phyloP scores from a whole-genome alignment of 2,113 vertebrate species.

The zebrafish (Danio rerio) region DNA sequence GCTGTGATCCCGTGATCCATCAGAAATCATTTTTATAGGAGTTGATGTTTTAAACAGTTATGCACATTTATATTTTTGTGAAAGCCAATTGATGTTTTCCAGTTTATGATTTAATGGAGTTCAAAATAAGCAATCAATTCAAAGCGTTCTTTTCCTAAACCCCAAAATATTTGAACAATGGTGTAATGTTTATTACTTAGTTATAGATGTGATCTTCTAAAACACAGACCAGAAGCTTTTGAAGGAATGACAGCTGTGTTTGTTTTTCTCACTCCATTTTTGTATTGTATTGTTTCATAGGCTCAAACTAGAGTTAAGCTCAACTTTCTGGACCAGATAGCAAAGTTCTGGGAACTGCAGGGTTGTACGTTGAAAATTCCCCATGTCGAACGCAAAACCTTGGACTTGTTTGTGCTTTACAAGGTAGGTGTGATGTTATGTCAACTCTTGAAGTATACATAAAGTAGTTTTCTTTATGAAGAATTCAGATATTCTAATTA shows the following conservation, averaged over 20 bases:
- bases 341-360: constrained; percentile 98
- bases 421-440: constrained; percentile 74
- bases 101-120: not conserved
- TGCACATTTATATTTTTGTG: no score
- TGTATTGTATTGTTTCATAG: constrained; percentile 68
- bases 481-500: no score
- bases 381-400: constrained; percentile 93
- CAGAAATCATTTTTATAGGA: not conserved
- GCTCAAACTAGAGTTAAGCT: constrained; percentile 97
- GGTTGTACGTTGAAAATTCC: constrained; percentile 97
- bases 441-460: not conserved
- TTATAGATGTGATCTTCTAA: no score
- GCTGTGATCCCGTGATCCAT: not conserved
- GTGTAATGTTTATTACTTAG: not conserved
- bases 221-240: not conserved
- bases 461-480: no score
- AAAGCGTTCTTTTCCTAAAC: not conserved
- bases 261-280: not conserved
- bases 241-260: not conserved
- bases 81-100: no score
- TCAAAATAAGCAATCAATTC: not conserved
- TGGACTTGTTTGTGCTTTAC: constrained; percentile 95
- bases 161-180: not conserved
- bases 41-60: not conserved
- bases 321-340: constrained; percentile 98